These are phyloP conservation scores for Glaucidium brasilianum DNA, from an alignment of 2,113 vertebrate genomes.

Conservation along the genomic window DNA sequence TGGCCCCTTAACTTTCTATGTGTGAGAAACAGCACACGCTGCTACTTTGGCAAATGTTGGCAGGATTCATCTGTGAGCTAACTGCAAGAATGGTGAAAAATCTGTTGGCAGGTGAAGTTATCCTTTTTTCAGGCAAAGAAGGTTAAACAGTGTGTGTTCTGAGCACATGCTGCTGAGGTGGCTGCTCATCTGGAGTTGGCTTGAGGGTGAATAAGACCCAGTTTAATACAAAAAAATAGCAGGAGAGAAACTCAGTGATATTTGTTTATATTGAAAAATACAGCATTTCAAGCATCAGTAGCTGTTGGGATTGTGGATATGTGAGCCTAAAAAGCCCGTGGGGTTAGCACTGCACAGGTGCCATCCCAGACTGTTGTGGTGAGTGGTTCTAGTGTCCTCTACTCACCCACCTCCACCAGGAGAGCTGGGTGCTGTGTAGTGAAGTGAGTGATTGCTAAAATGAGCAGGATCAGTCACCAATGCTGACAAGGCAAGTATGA, in stretches of 20 bases:
- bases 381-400: neutral
- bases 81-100: neutral
- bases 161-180: rapidly evolving
- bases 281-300: neutral
- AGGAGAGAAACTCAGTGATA: neutral
- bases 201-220: neutral
- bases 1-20: neutral
- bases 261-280: neutral
- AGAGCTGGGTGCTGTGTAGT: neutral
- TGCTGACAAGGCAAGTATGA: neutral
- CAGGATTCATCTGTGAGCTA: neutral
- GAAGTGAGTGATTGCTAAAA: neutral
- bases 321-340: neutral
- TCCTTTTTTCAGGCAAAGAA: neutral
- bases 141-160: neutral
- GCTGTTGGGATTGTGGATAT: neutral
- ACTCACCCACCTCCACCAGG: neutral
- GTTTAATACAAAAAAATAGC: neutral
- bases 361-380: neutral
- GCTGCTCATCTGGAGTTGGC: neutral
- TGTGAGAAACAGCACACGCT: neutral
- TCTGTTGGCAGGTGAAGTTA: neutral
- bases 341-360: rapidly evolving
- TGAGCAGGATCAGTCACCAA: neutral
- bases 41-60: rapidly evolving